These are phyloP conservation scores for Monarcha castaneiventris DNA, from an alignment of 2,113 vertebrate genomes.

Conservation along the genomic window DNA sequence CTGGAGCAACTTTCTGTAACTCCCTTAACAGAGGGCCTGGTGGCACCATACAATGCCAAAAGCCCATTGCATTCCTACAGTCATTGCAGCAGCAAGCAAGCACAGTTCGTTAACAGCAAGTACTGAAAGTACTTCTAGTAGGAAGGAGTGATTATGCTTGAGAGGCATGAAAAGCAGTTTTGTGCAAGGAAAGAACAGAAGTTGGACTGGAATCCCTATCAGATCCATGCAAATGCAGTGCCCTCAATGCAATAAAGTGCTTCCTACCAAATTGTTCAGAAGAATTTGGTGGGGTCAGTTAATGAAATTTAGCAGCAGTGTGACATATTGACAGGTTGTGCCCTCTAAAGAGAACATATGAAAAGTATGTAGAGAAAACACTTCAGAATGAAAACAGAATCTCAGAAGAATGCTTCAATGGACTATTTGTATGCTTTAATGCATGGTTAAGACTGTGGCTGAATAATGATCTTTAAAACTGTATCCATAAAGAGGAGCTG, in stretches of 20 bases:
- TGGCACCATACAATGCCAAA: neutral
- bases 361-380: neutral
- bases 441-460: neutral
- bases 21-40: neutral
- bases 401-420: neutral
- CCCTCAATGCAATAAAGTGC: neutral
- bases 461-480: neutral
- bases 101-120: neutral
- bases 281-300: neutral
- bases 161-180: slow-evolving; percentile 26
- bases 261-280: neutral
- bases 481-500: neutral
- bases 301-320: neutral
- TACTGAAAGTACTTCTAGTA: neutral
- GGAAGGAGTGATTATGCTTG: neutral
- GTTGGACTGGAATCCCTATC: neutral
- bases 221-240: neutral
- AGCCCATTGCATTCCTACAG: neutral
- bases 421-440: neutral
- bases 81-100: neutral
- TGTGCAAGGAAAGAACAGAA: neutral
- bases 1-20: neutral
- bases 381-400: neutral
- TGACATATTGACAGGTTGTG: neutral
- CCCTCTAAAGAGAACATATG: neutral